Evolutionary conservation across 2,113 vertebrate species (phyloP).

Genomic region (Hemicordylus capensis): DNA sequence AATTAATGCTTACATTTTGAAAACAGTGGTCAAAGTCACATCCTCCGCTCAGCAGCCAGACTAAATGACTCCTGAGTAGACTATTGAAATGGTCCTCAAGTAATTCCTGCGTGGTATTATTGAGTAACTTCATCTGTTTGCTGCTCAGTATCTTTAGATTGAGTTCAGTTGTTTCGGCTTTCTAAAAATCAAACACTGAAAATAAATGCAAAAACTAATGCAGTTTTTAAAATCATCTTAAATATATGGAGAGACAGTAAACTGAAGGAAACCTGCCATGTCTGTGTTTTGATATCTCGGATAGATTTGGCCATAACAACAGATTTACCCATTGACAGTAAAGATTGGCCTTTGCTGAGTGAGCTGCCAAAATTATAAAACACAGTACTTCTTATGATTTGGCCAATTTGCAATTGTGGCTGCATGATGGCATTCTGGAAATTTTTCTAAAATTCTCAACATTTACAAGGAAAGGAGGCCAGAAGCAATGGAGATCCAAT

Average conservation of each 20-base stretch:
- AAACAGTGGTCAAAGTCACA: constrained; percentile 32
- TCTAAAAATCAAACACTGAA: background rate
- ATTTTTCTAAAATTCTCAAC: background rate
- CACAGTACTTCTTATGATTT: background rate
- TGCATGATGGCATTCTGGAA: background rate
- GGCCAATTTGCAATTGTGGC: too few relatives aligned
- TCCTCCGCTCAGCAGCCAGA: too few relatives aligned
- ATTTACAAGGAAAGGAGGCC: background rate
- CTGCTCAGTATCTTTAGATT: constrained; percentile 13
- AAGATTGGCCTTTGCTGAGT: background rate
- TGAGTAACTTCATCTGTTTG: too few relatives aligned
- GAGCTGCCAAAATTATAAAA: background rate
- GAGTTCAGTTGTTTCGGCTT: background rate
- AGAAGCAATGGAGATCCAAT: background rate
- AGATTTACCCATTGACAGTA: background rate
- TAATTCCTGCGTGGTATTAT: too few relatives aligned
- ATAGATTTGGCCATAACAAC: background rate
- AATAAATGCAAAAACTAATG: background rate
- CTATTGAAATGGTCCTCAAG: too few relatives aligned
- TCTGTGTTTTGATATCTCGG: background rate
- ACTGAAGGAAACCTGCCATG: background rate
- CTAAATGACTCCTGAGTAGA: too few relatives aligned
- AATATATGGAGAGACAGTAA: background rate
- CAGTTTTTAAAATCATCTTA: background rate
- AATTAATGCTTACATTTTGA: constrained; percentile 25